Conservation (phyloP, 2,797 vertebrate genomes). For the Rhyacichthys aspro region DNA sequence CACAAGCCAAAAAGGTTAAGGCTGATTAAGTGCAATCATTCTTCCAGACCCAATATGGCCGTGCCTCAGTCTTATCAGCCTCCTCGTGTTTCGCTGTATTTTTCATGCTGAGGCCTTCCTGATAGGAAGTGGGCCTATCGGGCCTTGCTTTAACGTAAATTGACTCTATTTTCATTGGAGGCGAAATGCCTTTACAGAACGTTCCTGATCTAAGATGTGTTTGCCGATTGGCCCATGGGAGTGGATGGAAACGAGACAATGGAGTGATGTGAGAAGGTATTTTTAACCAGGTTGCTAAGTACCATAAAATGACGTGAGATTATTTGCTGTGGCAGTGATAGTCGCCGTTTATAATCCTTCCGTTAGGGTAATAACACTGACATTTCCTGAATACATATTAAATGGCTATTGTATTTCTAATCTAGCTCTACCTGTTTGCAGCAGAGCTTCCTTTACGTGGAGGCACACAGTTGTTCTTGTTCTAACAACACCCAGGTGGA, state of each 20-base stretch:
- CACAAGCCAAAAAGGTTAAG: not conserved
- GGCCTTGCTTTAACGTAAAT: constrained; percentile 24
- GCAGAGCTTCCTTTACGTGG: constrained; percentile 30
- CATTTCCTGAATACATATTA: constrained; percentile 50
- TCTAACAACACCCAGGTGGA: constrained; percentile 33
- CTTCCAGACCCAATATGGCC: constrained; percentile 13
- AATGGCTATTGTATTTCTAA: constrained; percentile 45
- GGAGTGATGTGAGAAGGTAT: constrained; percentile 48
- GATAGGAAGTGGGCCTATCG: constrained; percentile 39
- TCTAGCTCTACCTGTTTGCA: constrained; percentile 38
- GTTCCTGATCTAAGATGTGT: constrained; percentile 24
- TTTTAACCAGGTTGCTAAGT: constrained; percentile 55
- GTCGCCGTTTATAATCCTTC: constrained; percentile 30
- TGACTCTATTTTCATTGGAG: constrained; percentile 54
- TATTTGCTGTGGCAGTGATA: constrained; percentile 25
- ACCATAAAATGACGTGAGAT: constrained; percentile 33
- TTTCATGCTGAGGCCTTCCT: constrained; percentile 39
- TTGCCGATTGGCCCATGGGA: constrained; percentile 13
- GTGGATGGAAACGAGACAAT: constrained; percentile 56
- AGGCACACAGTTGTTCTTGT: constrained; percentile 20
- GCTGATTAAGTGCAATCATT: not conserved
- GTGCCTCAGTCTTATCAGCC: constrained; percentile 37
- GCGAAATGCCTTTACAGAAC: constrained; percentile 38
- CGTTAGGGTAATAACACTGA: constrained; percentile 35
- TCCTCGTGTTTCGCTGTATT: constrained; percentile 23